Base-by-base conservation (phyloP, 2,797 vertebrate species). In the Alectoris magna region DNA sequence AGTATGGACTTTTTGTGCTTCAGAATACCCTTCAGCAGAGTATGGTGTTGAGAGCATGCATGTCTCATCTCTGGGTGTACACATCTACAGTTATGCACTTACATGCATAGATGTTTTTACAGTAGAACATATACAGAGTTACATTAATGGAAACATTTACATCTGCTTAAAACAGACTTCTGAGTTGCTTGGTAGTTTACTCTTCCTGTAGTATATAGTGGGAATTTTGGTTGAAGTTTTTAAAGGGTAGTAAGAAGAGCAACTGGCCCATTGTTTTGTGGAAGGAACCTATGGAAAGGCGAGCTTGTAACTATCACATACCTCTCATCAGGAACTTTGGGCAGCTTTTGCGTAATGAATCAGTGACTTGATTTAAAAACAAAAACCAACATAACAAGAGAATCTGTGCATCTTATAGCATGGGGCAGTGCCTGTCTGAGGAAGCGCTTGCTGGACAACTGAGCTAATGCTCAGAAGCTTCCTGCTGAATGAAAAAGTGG, bases 61-160 rank as follows among this genome's bases (percentile, higher is more conserved):
- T 0, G 0, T 77, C 82, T 83, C 22, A 16, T 72, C 27, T 74
- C 12, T 53, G 12, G 0, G 0, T 62, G 10, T 41, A 29, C 55
- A 17, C 77, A 10, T 12, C 10, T 81, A 11, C 9, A 1, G 66
- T 91, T 64, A 34, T 80, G 31, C 1, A 1, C 3, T 0, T 29
- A 26, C 5, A 7, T 14, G 5, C 4, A 2, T 6, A 68, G 34
- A 15, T 29, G 34, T 34, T 29, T 49, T 69, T 51, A 38, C 19
- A 29, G 46, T 49, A 22, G 49, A 68, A 36, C n/a, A 78, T 72
- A 14, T 29, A 38, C 3, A 44, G 44, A 78, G 22, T n/a, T 80
- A 6, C 41, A 44, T 15, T 31, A 72, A 39, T 49, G 48, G 31
- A 49, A 51, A 18, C 26, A 21, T 10, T 81, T 62, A 12, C 0